These are phyloP conservation scores for Spodoptera frugiperda DNA, from an alignment of 1,140 invertebrate species.

Conservation along the genomic window DNA sequence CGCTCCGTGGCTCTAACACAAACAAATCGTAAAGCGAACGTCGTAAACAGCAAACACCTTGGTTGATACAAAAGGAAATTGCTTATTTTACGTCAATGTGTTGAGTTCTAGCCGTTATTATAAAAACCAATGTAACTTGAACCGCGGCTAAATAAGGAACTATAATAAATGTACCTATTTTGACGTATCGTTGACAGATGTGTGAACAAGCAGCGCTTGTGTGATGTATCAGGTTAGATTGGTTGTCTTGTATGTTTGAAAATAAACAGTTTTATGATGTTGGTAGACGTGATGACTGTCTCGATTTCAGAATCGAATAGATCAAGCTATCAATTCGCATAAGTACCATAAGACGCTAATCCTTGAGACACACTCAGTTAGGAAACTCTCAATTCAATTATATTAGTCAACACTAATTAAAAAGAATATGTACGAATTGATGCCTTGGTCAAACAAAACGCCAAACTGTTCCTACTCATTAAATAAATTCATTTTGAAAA, in stretches of 20 bases:
- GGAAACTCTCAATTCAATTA: no score
- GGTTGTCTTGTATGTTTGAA: slow-evolving; percentile 52
- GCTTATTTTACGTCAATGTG: slow-evolving; percentile 75
- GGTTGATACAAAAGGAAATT: slow-evolving; percentile 80
- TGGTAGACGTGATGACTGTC: slow-evolving; percentile 32
- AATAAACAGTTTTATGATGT: slow-evolving; percentile 71
- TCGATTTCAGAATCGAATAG: background rate
- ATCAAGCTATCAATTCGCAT: background rate
- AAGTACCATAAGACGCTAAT: background rate
- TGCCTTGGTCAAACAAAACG: no score
- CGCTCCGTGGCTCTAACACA: slow-evolving; percentile 62
- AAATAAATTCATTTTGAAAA: no score
- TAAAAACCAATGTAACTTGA: slow-evolving; percentile 28
- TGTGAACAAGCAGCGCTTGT: background rate
- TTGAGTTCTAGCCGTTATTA: slow-evolving; percentile 69
- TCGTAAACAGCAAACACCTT: slow-evolving; percentile 78
- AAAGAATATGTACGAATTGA: no score
- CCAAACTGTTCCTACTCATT: no score
- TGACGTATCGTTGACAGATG: slow-evolving; percentile 17
- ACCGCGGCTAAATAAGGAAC: background rate
- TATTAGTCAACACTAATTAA: no score
- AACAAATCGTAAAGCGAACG: slow-evolving; percentile 76
- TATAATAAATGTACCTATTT: background rate
- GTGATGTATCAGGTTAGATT: slow-evolving; percentile 4
- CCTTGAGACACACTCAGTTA: no score